Conservation (phyloP, 2,888 invertebrate genomes). For the Drosophila mimica region DNA sequence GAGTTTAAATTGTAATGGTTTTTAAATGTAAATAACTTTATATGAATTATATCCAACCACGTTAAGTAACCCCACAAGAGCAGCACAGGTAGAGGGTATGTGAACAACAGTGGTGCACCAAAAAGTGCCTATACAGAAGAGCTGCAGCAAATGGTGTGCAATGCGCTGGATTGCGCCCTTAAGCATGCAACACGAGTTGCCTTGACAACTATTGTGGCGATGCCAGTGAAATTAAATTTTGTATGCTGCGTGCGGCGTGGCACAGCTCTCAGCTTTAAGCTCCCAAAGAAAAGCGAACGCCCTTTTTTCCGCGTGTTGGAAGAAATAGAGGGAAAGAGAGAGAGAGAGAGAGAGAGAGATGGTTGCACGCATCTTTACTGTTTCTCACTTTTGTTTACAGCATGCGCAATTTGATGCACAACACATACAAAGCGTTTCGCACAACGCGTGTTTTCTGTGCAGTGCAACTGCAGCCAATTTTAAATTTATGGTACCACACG, state of each 20-base stretch:
- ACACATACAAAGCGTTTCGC: conserved; percentile 33
- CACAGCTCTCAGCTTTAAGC: conserved; percentile 9
- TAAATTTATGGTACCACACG: conserved; percentile 61
- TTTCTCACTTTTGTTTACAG: conserved; percentile 52
- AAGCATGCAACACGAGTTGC: conserved; percentile 67
- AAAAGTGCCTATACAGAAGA: conserved; percentile 22
- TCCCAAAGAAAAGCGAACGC: conserved; percentile 14
- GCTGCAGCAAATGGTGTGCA: conserved; percentile 48
- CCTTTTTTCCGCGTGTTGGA: neutral
- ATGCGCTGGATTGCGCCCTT: conserved; percentile 32
- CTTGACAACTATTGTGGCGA: conserved; percentile 73
- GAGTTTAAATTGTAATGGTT: neutral
- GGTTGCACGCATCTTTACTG: conserved; percentile 12
- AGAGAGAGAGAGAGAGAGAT: neutral
- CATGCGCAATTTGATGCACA: conserved; percentile 39
- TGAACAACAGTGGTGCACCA: conserved; percentile 34
- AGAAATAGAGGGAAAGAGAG: too few species aligned
- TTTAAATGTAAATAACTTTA: neutral
- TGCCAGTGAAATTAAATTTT: conserved; percentile 74
- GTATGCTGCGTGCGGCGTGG: conserved; percentile 46
- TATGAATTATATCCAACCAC: neutral
- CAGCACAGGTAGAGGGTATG: neutral
- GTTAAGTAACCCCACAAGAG: neutral
- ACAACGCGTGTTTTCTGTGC: conserved; percentile 21
- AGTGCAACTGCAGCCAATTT: conserved; percentile 60